A percentile compares a stretch with the other conserved stretches of the same genome.
phyloP scores from a whole-genome alignment of 2,113 vertebrate species.

The Percina caprodes region DNA sequence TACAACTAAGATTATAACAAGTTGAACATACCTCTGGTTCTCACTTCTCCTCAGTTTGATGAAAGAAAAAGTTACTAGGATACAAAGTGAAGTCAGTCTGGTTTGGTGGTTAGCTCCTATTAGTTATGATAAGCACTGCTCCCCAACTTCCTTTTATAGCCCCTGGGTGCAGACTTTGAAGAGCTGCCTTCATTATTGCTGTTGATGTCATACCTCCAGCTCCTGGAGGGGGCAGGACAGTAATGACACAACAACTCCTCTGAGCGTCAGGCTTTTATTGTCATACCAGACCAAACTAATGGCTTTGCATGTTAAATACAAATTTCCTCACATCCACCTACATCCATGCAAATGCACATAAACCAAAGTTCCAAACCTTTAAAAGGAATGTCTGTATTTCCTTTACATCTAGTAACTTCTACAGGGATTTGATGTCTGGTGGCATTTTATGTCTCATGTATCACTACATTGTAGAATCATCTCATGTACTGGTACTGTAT shows the following conservation, averaged over 20 bases:
- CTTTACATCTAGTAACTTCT: neutral
- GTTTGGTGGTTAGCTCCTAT: conserved; percentile 59
- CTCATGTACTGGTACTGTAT: neutral
- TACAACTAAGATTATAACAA: neutral
- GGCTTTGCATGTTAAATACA: conserved; percentile 42
- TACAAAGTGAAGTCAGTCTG: conserved; percentile 30
- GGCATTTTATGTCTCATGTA: neutral
- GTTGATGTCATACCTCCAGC: conserved; percentile 79
- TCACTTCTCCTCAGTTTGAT: conserved; percentile 16
- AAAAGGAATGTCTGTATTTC: conserved; percentile 1
- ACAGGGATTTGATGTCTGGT: neutral
- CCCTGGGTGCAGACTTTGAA: conserved; percentile 72
- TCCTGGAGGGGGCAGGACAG: conserved; percentile 60
- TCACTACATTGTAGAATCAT: neutral
- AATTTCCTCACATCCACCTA: conserved; percentile 4
- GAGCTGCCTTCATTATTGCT: conserved; percentile 80
- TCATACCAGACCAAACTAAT: conserved; percentile 47
- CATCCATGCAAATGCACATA: neutral
- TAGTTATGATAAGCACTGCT: conserved; percentile 67
- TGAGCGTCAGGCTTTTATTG: conserved; percentile 54
- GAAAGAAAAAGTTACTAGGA: neutral
- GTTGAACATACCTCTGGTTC: conserved; percentile 63
- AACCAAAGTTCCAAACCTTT: neutral
- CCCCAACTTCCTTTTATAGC: conserved; percentile 79
- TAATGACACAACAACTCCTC: conserved; percentile 70